Evolutionary conservation across 2,113 vertebrate genomes (phyloP).

Genomic region (Myodes glareolus): DNA sequence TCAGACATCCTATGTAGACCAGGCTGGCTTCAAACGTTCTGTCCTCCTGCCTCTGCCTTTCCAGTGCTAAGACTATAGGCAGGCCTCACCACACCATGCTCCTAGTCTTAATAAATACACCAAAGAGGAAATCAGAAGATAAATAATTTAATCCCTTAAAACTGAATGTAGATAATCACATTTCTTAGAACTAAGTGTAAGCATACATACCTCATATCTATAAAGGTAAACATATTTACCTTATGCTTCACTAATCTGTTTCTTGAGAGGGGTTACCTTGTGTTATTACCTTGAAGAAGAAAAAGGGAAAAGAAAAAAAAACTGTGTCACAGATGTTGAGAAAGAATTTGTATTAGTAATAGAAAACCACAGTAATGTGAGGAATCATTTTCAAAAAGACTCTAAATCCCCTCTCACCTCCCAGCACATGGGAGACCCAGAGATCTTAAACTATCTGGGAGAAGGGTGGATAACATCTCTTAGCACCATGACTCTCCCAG

Average conservation of each 20-base stretch:
- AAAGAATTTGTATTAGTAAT: constrained; percentile 46
- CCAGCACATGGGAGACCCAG: constrained; percentile 72
- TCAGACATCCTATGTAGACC: neutral
- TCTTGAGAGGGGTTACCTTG: constrained; percentile 41
- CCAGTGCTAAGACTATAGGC: neutral
- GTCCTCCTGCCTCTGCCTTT: neutral
- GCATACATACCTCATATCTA: neutral
- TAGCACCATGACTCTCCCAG: constrained; percentile 72
- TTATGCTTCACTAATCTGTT: constrained; percentile 13
- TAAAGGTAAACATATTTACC: neutral
- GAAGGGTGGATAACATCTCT: constrained; percentile 70
- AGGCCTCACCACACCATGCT: neutral
- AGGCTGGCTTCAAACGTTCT: neutral
- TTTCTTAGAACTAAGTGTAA: neutral
- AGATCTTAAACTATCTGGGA: constrained; percentile 71
- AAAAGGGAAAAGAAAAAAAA: neutral
- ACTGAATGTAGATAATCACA: constrained; percentile 1
- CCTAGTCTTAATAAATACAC: neutral
- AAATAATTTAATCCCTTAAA: neutral
- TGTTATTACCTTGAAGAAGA: constrained; percentile 54
- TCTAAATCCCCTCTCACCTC: constrained; percentile 76
- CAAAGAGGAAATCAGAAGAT: neutral
- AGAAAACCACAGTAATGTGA: constrained; percentile 70
- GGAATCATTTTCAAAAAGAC: constrained; percentile 62
- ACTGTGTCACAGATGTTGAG: constrained; percentile 42